Conservation (phyloP, 2,113 vertebrate genomes). For the Scortum barcoo region DNA sequence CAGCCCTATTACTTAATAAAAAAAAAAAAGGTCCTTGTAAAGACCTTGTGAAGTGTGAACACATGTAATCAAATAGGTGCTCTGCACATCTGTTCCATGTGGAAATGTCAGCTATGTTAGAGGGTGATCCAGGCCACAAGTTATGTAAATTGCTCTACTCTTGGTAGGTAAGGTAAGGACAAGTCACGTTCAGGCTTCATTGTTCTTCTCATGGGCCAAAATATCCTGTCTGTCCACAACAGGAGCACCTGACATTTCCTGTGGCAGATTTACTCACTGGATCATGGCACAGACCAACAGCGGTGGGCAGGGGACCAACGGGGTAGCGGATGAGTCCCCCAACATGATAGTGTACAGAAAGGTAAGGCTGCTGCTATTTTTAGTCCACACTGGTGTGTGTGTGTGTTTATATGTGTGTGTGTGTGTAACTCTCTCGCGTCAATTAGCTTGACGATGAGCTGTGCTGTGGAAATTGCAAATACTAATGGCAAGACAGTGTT, state of each 20-base stretch:
- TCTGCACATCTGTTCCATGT: constrained; percentile 30
- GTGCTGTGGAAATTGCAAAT: constrained; percentile 46
- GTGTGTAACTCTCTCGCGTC: constrained; percentile 39
- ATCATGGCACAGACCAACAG: constrained; percentile 98
- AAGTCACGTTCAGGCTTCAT: constrained; percentile 25
- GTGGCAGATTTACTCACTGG: constrained; percentile 78
- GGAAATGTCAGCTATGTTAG: constrained; percentile 55
- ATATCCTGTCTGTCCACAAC: constrained; percentile 66
- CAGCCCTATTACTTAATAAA: background rate
- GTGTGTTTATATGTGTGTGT: constrained; percentile 32
- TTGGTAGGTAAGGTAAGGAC: constrained; percentile 36
- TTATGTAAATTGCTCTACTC: constrained; percentile 41
- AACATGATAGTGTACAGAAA: constrained; percentile 99
- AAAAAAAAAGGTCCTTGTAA: constrained; percentile 52
- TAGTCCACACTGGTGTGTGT: constrained; percentile 42
- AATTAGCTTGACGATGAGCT: constrained; percentile 58
- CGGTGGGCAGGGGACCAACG: constrained; percentile 93
- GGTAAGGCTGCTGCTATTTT: constrained; percentile 86
- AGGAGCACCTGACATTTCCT: constrained; percentile 80
- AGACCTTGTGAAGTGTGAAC: constrained; percentile 63
- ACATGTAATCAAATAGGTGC: constrained; percentile 3
- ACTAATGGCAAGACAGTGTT: constrained; percentile 46
- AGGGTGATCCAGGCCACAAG: constrained; percentile 34
- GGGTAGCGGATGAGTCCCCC: constrained; percentile 94
- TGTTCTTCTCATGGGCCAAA: constrained; percentile 49